These are phyloP conservation scores for Echinometra lucunter DNA, from an alignment of 53 echinoderm and acorn worm species.

Conservation along the genomic window DNA sequence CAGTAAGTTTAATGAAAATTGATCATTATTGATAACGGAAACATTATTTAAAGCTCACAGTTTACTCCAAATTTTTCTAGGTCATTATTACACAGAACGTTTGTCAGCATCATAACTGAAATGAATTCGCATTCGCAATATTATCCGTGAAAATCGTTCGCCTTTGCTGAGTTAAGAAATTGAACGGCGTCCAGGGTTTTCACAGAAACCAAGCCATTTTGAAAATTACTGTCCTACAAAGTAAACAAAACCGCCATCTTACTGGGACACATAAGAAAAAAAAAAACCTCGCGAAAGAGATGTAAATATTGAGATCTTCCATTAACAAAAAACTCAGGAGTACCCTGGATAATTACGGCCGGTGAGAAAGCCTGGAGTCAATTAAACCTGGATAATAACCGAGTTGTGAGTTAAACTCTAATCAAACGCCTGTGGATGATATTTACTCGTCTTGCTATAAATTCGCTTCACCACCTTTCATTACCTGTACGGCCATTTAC, in stretches of 20 bases:
- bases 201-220: neutral
- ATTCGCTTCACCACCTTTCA: conserved; percentile 12
- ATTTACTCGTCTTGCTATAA: neutral
- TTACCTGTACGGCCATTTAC: neutral
- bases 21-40: too few species aligned
- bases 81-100: too few species aligned
- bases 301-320: neutral
- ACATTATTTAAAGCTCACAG: too few species aligned
- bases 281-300: neutral
- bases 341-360: neutral
- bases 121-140: neutral
- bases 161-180: neutral
- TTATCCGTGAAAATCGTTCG: neutral
- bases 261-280: neutral
- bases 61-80: too few species aligned
- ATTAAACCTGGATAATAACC: conserved; percentile 16
- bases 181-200: neutral
- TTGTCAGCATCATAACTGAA: too few species aligned
- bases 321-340: neutral
- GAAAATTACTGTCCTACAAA: neutral
- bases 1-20: too few species aligned
- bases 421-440: neutral
- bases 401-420: conserved; percentile 33
- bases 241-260: neutral
- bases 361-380: neutral